Percentiles rank a stretch among this genome's conserved stretches.
Evolutionary conservation across 2,888 invertebrate genomes (phyloP).

Genomic region (Orthonychiurus folsomi): DNA sequence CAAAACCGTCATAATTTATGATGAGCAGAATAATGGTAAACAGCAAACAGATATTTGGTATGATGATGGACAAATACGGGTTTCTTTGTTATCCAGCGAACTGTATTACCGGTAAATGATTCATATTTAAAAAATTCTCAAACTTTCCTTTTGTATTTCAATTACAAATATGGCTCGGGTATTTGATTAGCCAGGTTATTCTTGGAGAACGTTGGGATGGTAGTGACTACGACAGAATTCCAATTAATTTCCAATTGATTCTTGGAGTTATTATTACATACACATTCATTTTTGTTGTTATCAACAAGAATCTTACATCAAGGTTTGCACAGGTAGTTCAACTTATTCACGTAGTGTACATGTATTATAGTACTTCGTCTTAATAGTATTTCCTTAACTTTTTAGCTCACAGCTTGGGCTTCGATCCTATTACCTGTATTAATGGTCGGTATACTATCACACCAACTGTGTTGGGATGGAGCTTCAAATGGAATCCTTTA

Average conservation of each 20-base stretch:
- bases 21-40: too few species aligned
- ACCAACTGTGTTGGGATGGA: background rate
- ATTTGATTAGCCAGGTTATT: slow-evolving; percentile 1
- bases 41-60: background rate
- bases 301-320: background rate
- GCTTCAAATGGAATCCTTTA: background rate
- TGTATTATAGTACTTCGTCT: too few species aligned
- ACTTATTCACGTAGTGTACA: too few species aligned
- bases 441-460: background rate
- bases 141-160: background rate
- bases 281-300: background rate
- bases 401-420: background rate
- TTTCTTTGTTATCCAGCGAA: slow-evolving; percentile 7
- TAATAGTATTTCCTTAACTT: background rate
- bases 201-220: slow-evolving; percentile 3
- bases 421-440: background rate
- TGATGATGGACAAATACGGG: background rate
- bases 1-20: too few species aligned
- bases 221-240: too few species aligned
- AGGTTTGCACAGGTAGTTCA: background rate
- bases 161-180: too few species aligned
- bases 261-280: background rate
- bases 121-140: background rate
- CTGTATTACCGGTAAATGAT: slow-evolving; percentile 2
- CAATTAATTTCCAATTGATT: background rate